A percentile compares a stretch with the other conserved stretches of the same genome.
These are phyloP conservation scores for Acleris laterana DNA, from an alignment of 2,888 invertebrate species.

Conservation along the genomic window DNA sequence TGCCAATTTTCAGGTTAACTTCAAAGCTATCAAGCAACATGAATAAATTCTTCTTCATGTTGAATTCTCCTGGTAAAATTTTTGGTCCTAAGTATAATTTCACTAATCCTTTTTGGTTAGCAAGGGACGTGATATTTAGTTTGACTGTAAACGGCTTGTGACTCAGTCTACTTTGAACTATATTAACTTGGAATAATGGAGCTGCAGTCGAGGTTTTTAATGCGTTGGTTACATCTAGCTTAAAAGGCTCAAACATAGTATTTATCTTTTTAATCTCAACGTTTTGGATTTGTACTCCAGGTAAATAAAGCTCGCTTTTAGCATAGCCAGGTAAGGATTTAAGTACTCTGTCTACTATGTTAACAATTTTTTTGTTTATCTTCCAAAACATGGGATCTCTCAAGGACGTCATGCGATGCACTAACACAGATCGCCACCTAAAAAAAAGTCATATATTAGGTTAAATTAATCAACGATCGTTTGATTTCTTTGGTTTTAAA, in stretches of 20 bases:
- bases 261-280: conserved; percentile 86
- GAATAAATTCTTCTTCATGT: conserved; percentile 81
- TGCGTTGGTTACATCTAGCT: conserved; percentile 86
- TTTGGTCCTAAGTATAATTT: conserved; percentile 89
- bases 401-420: conserved; percentile 84
- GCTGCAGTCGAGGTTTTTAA: conserved; percentile 62
- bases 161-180: conserved; percentile 86
- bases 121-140: conserved; percentile 85
- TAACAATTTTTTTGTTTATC: conserved; percentile 85
- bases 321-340: conserved; percentile 83
- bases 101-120: conserved; percentile 83
- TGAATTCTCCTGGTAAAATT: conserved; percentile 83
- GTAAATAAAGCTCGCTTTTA: conserved; percentile 84
- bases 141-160: conserved; percentile 89
- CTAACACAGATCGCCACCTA: conserved; percentile 66
- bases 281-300: conserved; percentile 85
- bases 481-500: background rate
- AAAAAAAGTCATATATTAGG: conserved; percentile 16
- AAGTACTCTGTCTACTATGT: conserved; percentile 84
- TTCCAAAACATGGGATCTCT: conserved; percentile 90
- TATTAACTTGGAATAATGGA: conserved; percentile 68
- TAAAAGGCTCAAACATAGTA: conserved; percentile 87
- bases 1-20: conserved; percentile 84
- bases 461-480: too few relatives aligned
- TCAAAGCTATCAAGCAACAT: conserved; percentile 85